Evolutionary conservation across 2,888 invertebrate species (phyloP), one percentile per base, ranked within the genome.

Genomic region (Crioceris asparagi): DNA sequence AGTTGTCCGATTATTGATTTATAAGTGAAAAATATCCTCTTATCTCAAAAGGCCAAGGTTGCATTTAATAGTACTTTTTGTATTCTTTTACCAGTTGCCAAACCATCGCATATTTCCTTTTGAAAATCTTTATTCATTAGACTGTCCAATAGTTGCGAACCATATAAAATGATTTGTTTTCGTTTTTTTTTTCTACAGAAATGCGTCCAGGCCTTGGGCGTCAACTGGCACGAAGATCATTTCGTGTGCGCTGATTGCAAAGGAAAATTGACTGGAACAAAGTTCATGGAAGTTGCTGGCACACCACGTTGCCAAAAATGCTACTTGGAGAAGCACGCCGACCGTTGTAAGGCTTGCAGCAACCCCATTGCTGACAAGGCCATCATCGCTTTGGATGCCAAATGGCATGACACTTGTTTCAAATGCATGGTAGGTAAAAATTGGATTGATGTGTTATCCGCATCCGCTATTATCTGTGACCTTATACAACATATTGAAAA

Each of bases 371-470:
- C 79, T 43, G 85, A 86, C 59, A 79, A 79, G 59, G 79, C 81
- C 31, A 86, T 94, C 59, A 83, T 91, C 36, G 94, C 94, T 18
- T 72, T 94, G 41, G 85, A 85, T 60, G 79, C 80, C 51, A 92
- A 93, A 65, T 96, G 94, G 94, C 94, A 96, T 55, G 77, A 88
- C 47, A 83, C 87, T 51, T 96, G 94, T 68, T 96, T 96, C 71
- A 86, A 85, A 58, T 96, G 94, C 75, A 78, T 82, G 72, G 93
- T 93, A 67, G 70, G 74, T 69, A n/a, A n/a, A n/a, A n/a, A n/a
- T n/a, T n/a, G n/a, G n/a, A n/a, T n/a, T n/a, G n/a, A n/a, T n/a
- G n/a, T n/a, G n/a, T n/a, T n/a, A n/a, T n/a, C n/a, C n/a, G n/a
- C n/a, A n/a, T n/a, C n/a, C n/a, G n/a, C n/a, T n/a, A n/a, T n/a